Percentiles rank a stretch among this genome's conserved stretches.
Evolutionary conservation across 2,797 vertebrate species (phyloP).

Genomic region (Acanthurus tractus): DNA sequence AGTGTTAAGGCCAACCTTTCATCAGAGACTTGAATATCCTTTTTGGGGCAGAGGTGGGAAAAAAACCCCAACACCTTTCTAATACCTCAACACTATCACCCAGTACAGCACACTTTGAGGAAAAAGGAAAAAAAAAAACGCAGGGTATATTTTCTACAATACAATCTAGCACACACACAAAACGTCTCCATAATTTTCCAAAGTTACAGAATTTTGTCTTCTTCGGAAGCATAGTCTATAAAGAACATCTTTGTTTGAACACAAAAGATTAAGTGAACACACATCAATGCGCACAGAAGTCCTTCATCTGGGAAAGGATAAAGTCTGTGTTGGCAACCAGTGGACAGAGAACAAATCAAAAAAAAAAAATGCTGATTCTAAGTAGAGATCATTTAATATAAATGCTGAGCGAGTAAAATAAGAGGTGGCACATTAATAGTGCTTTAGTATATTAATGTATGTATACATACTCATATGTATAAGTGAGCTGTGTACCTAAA

Average conservation of each 20-base stretch:
- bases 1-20: slow-evolving; percentile 77
- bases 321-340: slow-evolving; percentile 88
- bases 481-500: slow-evolving; percentile 86
- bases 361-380: slow-evolving; percentile 80
- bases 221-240: slow-evolving; percentile 84
- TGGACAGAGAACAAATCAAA: slow-evolving; percentile 80
- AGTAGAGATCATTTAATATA: slow-evolving; percentile 94
- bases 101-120: slow-evolving; percentile 78
- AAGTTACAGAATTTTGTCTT: slow-evolving; percentile 81
- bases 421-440: slow-evolving; percentile 87
- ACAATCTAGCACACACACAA: slow-evolving; percentile 84
- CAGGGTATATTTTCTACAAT: slow-evolving; percentile 82
- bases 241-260: slow-evolving; percentile 87
- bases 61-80: slow-evolving; percentile 60
- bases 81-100: slow-evolving; percentile 78
- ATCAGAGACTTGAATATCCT: slow-evolving; percentile 67
- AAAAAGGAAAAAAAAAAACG: slow-evolving; percentile 39
- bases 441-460: slow-evolving; percentile 87
- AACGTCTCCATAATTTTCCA: slow-evolving; percentile 78
- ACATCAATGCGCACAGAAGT: slow-evolving; percentile 87
- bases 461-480: slow-evolving; percentile 88
- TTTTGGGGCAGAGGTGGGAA: slow-evolving; percentile 31
- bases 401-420: slow-evolving; percentile 90
- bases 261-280: slow-evolving; percentile 86
- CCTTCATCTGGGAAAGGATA: slow-evolving; percentile 88